Base-by-base conservation (phyloP, 2,888 invertebrate genomes). In the Gerosis bhagava region DNA sequence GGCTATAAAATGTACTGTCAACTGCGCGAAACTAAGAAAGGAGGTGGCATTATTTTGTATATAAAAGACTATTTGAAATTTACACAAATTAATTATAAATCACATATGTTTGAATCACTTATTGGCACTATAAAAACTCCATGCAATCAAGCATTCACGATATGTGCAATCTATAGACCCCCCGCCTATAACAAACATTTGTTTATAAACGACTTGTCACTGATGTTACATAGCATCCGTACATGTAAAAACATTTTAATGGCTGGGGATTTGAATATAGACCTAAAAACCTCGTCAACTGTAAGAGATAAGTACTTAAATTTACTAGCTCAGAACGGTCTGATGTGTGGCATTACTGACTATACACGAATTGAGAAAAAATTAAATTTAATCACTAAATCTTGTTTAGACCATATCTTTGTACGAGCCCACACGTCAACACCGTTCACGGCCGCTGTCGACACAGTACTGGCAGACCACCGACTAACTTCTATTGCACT, bases 331-430 rank as follows among this genome's bases (percentile, higher is more conserved):
- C 44, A 36, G 19, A 21, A 21, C 21, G 54, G 49, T 5, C 36
- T 54, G 8, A 31, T 17, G 21, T 24, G 40, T 13, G 49, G 21
- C 8, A 49, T 49, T n/a, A 32, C 50, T 12, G 44, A 53, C 6
- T 48, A 34, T 16, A 53, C 50, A 0, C 17, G 53, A 35, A 42
- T 51, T 11, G 51, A 54, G 51, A 44, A n/a, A 11, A 15, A 29
- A 13, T 12, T 40, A 5, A 13, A 48, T 12, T 39, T 19, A 10
- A 25, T 48, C 6, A 51, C 44, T 7, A 35, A 34, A 10, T 35
- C 34, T 2, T 51, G 54, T 21, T 44, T 54, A 12, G 54, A 54
- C 21, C 54, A 51, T 13, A 46, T 54, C 8, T 54, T 54, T 34
- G 44, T 24, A 6, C 29, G 45, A 22, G 45, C 47, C 16, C 37